Evolutionary conservation across 2,888 invertebrate species (phyloP).

Genomic region (Eulithis prunata): DNA sequence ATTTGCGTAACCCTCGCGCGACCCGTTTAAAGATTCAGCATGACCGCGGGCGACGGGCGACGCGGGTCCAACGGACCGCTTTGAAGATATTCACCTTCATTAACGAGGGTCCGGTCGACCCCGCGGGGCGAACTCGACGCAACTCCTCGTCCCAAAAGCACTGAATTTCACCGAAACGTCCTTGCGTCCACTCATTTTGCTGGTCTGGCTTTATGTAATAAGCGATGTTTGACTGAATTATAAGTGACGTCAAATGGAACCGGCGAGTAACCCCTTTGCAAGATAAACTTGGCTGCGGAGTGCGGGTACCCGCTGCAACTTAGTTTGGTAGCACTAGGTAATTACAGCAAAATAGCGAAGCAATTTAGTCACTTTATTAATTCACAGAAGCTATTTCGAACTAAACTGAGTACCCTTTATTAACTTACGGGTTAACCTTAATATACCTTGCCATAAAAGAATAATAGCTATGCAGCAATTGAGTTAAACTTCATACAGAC

Average conservation of each 20-base stretch:
- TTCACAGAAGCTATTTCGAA: background rate
- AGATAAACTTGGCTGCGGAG: conserved; percentile 27
- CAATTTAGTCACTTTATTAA: conserved; percentile 11
- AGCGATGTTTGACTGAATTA: conserved; percentile 37
- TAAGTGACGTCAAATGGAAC: conserved; percentile 34
- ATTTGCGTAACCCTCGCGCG: conserved; percentile 59
- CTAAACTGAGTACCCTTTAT: background rate
- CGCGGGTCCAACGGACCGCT: conserved; percentile 68
- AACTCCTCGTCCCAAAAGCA: conserved; percentile 22
- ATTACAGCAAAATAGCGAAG: conserved; percentile 21
- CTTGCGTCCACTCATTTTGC: conserved; percentile 39
- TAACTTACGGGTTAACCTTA: too few species aligned
- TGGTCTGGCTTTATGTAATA: conserved; percentile 37
- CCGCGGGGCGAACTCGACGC: conserved; percentile 55
- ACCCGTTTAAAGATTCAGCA: conserved; percentile 79
- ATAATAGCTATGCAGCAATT: too few species aligned
- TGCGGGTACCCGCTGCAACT: conserved; percentile 12
- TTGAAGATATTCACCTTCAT: conserved; percentile 82
- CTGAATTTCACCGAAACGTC: conserved; percentile 31
- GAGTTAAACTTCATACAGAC: background rate
- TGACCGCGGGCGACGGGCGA: conserved; percentile 66
- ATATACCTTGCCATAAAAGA: too few species aligned
- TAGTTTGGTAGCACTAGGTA: conserved; percentile 21
- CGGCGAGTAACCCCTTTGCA: conserved; percentile 23
- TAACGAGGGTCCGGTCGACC: conserved; percentile 71